These are phyloP conservation scores for Lithodes maja DNA, from an alignment of 2,888 invertebrate species.

Conservation along the genomic window DNA sequence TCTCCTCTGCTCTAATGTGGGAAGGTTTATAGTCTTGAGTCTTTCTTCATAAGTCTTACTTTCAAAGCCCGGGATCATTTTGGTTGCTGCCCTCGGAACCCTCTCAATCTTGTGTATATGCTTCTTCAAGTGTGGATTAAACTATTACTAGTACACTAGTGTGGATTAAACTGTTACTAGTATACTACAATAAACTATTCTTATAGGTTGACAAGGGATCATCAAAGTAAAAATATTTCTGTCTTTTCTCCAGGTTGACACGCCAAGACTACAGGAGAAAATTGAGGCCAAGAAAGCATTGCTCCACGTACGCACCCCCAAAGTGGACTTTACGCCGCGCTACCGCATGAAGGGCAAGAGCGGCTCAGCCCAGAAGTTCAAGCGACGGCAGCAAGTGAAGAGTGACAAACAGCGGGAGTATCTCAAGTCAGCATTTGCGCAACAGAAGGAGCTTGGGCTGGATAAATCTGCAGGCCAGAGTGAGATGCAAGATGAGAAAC, in stretches of 20 bases:
- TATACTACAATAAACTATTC: too few relatives aligned
- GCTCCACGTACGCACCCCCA: conserved; percentile 84
- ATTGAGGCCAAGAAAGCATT: conserved; percentile 79
- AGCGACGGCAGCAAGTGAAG: conserved; percentile 85
- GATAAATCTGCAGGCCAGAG: background rate
- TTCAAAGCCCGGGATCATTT: too few relatives aligned
- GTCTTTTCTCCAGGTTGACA: conserved; percentile 80
- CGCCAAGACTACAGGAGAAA: conserved; percentile 84
- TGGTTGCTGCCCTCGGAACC: too few relatives aligned
- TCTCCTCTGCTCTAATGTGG: too few relatives aligned
- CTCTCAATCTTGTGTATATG: too few relatives aligned
- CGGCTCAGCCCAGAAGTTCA: conserved; percentile 82
- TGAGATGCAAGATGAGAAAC: background rate
- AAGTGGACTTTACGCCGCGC: conserved; percentile 84
- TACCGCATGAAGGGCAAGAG: conserved; percentile 86
- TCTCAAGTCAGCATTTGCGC: conserved; percentile 30
- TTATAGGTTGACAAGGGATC: too few relatives aligned
- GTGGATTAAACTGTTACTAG: too few relatives aligned
- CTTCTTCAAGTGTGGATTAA: too few relatives aligned
- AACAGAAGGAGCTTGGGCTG: conserved; percentile 12
- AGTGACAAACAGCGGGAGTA: conserved; percentile 76
- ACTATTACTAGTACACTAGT: too few relatives aligned
- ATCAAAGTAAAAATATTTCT: background rate
- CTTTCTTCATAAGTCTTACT: too few relatives aligned
- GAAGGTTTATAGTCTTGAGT: too few relatives aligned